Evolutionary conservation across 1,140 invertebrate genomes (phyloP).

Genomic region (Trichonephila inaurata): DNA sequence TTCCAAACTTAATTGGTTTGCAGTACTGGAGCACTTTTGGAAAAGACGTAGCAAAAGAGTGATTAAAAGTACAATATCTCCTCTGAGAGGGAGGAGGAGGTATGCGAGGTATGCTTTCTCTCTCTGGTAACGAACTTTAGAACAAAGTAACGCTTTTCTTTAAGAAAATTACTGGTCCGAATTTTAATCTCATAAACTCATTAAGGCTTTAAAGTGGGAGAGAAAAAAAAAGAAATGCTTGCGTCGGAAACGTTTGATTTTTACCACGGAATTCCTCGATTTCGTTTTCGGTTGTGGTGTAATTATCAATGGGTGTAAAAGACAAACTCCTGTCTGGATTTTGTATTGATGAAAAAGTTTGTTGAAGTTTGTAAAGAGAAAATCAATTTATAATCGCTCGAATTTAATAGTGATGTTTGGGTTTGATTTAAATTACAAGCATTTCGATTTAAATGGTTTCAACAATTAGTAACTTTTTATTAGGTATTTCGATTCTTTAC

Average conservation of each 20-base stretch:
- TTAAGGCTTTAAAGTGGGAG: neutral
- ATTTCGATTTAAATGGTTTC: too few relatives aligned
- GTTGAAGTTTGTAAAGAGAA: too few relatives aligned
- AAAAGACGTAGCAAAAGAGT: constrained; percentile 9
- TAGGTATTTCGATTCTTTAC: too few relatives aligned
- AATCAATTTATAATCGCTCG: too few relatives aligned
- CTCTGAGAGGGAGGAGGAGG: constrained; percentile 12
- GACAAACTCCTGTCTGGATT: too few relatives aligned
- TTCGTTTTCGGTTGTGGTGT: neutral
- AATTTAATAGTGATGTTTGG: too few relatives aligned
- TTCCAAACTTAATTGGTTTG: constrained; percentile 38
- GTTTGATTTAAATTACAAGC: too few relatives aligned
- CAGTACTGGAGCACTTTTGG: constrained; percentile 17
- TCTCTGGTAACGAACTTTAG: constrained; percentile 2
- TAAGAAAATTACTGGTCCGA: neutral
- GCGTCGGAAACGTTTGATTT: neutral
- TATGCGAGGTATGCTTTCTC: neutral
- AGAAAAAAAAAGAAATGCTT: neutral
- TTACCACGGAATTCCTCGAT: neutral
- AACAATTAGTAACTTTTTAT: too few relatives aligned
- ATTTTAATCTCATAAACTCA: constrained; percentile 32
- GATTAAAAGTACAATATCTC: constrained; percentile 41
- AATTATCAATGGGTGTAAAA: too few relatives aligned
- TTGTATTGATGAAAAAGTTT: too few relatives aligned
- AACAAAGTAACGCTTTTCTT: constrained; percentile 7